A percentile compares a stretch with the other conserved stretches of the same genome.
Evolutionary conservation across 2,888 invertebrate genomes (phyloP).

Genomic region (Drosophila nr. perissopoda): DNA sequence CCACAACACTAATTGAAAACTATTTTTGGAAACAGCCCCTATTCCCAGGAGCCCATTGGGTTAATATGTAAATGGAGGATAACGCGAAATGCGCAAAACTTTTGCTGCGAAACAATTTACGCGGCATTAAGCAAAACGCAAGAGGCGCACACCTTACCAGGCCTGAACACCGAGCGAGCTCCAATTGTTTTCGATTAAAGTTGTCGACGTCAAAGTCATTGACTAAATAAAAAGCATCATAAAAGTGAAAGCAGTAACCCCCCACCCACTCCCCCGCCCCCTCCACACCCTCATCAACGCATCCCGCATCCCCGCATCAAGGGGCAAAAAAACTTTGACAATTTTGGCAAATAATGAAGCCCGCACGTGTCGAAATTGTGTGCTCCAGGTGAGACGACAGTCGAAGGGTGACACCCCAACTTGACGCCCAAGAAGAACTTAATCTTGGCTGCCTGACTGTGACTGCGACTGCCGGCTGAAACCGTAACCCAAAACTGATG

Average conservation of each 20-base stretch:
- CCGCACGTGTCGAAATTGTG: slow-evolving; percentile 72
- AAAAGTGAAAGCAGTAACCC: slow-evolving; percentile 57
- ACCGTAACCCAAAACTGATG: slow-evolving; percentile 8
- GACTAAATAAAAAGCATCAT: slow-evolving; percentile 76
- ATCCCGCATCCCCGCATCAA: slow-evolving; percentile 39
- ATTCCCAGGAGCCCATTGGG: slow-evolving; percentile 54
- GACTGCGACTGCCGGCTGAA: slow-evolving; percentile 18
- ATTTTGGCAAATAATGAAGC: slow-evolving; percentile 77
- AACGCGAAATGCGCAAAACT: slow-evolving; percentile 77
- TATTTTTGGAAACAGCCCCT: slow-evolving; percentile 67
- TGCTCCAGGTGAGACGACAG: slow-evolving; percentile 56
- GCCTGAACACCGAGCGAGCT: slow-evolving; percentile 14
- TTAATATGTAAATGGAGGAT: slow-evolving; percentile 76
- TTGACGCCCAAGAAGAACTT: slow-evolving; percentile 24
- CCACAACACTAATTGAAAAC: slow-evolving; percentile 77
- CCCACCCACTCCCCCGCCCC: too few relatives aligned
- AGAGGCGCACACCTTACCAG: slow-evolving; percentile 64
- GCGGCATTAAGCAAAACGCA: slow-evolving; percentile 77
- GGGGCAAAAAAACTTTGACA: slow-evolving; percentile 71
- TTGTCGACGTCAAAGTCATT: slow-evolving; percentile 78
- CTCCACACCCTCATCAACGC: rapidly evolving
- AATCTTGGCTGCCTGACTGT: slow-evolving; percentile 20
- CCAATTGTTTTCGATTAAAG: slow-evolving; percentile 76
- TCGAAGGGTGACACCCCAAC: slow-evolving; percentile 40
- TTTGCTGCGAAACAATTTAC: slow-evolving; percentile 78